Base-by-base conservation (phyloP, 2,113 vertebrate species). In the Anolis sagrei region DNA sequence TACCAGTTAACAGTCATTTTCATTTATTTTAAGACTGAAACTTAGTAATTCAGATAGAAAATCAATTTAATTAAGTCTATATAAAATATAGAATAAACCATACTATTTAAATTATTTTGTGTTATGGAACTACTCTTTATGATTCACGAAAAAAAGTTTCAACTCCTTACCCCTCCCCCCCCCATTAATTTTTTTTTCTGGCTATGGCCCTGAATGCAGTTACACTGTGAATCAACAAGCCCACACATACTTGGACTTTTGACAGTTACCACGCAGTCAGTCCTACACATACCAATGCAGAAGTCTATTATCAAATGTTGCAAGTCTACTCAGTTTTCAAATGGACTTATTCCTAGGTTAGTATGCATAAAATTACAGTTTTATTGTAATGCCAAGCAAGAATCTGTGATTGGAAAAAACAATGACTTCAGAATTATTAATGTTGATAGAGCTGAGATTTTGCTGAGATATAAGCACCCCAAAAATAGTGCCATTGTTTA, bases 401-500 rank as follows among this genome's bases (percentile, higher is more conserved):
- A 23, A 92, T 34, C 4, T 70, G 68, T 11, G 14, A 32, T 10
- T 64, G 25, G 29, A 25, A n/a, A 68, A 68, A 11, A n/a, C 1
- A 29, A 68, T 68, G 29, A 68, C 6, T 58, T 36, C 21, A 78
- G 58, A 78, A 13, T 25, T 61, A 58, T 23, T 51, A 58, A 51
- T 75, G 80, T 1, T 1, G 25, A n/a, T 51, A 76, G 1, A 23
- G 70, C 7, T 66, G 72, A 62, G 14, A 69, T 29, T 68, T n/a
- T 77, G 18, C 64, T 61, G 5, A 69, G 23, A 18, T 82, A 69
- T 48, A 66, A 36, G 4, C 69, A 72, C 7, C 29, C 23, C n/a
- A 84, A 92, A 82, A 91, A 84, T 79, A 49, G 27, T 2, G 19
- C 54, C 76, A 83, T 54, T 86, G 80, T 75, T 49, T 81, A 94